phyloP scores from a whole-genome alignment of 2,113 vertebrate species.

The Rynchops niger region DNA sequence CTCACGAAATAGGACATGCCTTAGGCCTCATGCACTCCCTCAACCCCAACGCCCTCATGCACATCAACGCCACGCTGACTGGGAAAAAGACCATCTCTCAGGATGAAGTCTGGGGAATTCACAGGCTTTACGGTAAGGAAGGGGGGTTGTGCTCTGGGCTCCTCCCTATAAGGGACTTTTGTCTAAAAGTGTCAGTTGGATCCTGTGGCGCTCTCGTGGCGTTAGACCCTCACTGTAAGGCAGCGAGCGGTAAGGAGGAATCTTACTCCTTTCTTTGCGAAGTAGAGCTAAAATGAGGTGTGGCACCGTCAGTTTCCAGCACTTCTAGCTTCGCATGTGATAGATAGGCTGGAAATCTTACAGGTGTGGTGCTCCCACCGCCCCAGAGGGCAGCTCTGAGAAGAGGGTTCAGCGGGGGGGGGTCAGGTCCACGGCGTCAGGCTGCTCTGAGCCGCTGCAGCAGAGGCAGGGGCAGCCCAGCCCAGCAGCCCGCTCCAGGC shows the following conservation, averaged over 20 bases:
- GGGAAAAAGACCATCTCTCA: constrained; percentile 90
- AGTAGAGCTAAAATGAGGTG: neutral
- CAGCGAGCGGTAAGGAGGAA: neutral
- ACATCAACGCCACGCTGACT: constrained; percentile 91
- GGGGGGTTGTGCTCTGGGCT: neutral
- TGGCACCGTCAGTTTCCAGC: neutral
- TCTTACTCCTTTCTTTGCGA: neutral
- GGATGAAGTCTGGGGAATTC: constrained; percentile 95
- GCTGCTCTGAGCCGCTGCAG: neutral
- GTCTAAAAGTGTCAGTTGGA: neutral
- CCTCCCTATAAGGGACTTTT: fast-evolving
- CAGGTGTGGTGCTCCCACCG: neutral
- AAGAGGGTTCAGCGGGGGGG: neutral
- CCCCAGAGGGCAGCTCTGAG: neutral
- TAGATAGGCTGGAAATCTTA: neutral
- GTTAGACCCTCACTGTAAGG: neutral
- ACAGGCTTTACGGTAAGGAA: constrained; percentile 89
- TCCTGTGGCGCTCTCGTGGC: fast-evolving
- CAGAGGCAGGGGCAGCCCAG: neutral
- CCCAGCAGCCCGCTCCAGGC: neutral
- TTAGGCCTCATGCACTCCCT: constrained; percentile 96
- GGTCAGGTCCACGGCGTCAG: too few relatives aligned
- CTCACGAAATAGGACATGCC: constrained; percentile 93
- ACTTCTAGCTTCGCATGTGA: neutral
- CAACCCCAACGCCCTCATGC: constrained; percentile 89